A percentile compares a stretch with the other conserved stretches of the same genome.
Evolutionary conservation across 37 sponge, comb jelly and placozoan genomes (phyloP).

Genomic region (Cladorhizidae sp.): DNA sequence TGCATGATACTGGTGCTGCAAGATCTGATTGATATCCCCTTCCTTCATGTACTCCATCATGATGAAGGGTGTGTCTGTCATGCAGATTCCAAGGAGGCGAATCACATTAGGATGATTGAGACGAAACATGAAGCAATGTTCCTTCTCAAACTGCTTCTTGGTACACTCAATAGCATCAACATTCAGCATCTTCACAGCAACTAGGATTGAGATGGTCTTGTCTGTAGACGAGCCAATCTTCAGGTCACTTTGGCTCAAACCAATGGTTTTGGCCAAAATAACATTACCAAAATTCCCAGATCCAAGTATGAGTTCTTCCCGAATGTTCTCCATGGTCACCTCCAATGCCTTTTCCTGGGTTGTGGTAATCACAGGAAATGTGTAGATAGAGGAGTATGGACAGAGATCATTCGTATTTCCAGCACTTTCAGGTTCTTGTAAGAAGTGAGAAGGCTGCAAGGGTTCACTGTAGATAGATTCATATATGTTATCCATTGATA

Average conservation of each 20-base stretch:
- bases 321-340: slow-evolving; percentile 29
- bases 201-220: slow-evolving; percentile 14
- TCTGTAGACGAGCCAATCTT: slow-evolving; percentile 19
- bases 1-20: slow-evolving; percentile 34
- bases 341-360: neutral
- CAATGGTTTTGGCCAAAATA: slow-evolving; percentile 44
- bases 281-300: slow-evolving; percentile 68
- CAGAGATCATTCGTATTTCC: neutral
- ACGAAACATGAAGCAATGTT: slow-evolving; percentile 62
- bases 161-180: neutral
- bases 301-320: slow-evolving; percentile 39
- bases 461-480: slow-evolving; percentile 29
- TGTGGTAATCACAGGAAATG: neutral
- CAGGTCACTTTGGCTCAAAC: slow-evolving; percentile 51
- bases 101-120: slow-evolving; percentile 63
- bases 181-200: slow-evolving; percentile 65
- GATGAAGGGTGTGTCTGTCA: slow-evolving; percentile 33
- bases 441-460: slow-evolving; percentile 24
- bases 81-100: slow-evolving; percentile 58
- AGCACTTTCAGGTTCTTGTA: neutral
- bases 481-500: neutral
- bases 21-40: slow-evolving; percentile 69
- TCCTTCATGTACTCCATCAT: slow-evolving; percentile 79
- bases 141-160: slow-evolving; percentile 54
- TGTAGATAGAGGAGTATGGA: slow-evolving; percentile 29